phyloP scores from a whole-genome alignment of 2,797 vertebrate genomes.

The Malurus splendens region DNA sequence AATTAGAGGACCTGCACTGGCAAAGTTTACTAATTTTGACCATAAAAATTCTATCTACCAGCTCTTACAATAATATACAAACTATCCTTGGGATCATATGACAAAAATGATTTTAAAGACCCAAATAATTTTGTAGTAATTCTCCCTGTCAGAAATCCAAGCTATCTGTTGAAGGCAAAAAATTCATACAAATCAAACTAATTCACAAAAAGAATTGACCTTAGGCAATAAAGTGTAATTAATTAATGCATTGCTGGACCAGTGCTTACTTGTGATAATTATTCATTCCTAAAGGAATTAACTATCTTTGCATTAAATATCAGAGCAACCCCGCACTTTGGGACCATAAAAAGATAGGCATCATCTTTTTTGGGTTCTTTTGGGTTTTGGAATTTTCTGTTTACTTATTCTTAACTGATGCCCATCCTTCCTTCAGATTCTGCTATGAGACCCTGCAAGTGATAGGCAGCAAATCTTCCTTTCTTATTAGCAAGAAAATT shows the following conservation, averaged over 20 bases:
- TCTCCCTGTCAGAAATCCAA: not conserved
- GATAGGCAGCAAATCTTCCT: not conserved
- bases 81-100: not conserved
- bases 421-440: not conserved
- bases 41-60: not conserved
- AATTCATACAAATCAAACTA: not conserved
- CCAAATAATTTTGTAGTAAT: not conserved
- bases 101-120: not conserved
- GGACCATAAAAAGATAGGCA: not conserved
- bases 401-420: not conserved
- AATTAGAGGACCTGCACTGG: not conserved
- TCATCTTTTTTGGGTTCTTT: not conserved
- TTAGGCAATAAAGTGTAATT: not conserved
- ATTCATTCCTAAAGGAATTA: not conserved
- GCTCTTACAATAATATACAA: not conserved
- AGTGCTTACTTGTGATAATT: not conserved
- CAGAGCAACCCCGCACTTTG: not conserved
- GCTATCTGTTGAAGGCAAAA: not conserved
- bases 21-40: not conserved
- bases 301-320: not conserved
- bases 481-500: not conserved
- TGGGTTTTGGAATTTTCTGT: not conserved
- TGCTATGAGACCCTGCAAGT: not conserved
- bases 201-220: not conserved
- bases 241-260: not conserved